A percentile compares a stretch with the other conserved stretches of the same genome.
phyloP scores from a whole-genome alignment of 2,113 vertebrate species.

The Thryonomys swinderianus region DNA sequence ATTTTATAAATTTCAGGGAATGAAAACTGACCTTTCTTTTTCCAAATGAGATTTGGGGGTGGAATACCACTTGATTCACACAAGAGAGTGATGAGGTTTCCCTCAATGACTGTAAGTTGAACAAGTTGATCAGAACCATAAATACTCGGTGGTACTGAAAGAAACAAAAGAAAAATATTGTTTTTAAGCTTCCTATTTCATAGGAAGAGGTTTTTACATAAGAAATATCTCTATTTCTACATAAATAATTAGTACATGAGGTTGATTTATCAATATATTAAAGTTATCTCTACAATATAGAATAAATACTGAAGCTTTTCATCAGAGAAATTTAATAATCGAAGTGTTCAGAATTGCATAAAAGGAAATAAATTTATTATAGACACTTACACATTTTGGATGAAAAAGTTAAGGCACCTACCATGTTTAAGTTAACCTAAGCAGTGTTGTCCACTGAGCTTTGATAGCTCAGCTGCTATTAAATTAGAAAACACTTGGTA shows the following conservation, averaged over 20 bases:
- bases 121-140: slow-evolving; percentile 89
- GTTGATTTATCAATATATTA: not conserved
- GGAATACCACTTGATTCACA: slow-evolving; percentile 98
- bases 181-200: not conserved
- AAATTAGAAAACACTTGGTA: not conserved
- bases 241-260: not conserved
- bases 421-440: not conserved
- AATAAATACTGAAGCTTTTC: not conserved
- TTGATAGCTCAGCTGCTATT: not conserved
- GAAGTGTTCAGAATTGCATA: not conserved
- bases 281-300: not conserved
- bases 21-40: slow-evolving; percentile 90
- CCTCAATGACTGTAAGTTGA: slow-evolving; percentile 92
- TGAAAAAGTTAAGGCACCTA: not conserved
- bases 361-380: not conserved
- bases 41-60: slow-evolving; percentile 94
- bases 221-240: too few species aligned
- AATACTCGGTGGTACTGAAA: slow-evolving; percentile 93
- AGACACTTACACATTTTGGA: not conserved
- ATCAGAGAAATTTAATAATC: slow-evolving; percentile 14
- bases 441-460: not conserved
- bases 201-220: not conserved
- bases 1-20: not conserved
- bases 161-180: not conserved
- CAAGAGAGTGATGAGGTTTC: slow-evolving; percentile 90